These are phyloP conservation scores for Dreissena rostriformis DNA, from an alignment of 1,140 invertebrate genomes.

Conservation along the genomic window DNA sequence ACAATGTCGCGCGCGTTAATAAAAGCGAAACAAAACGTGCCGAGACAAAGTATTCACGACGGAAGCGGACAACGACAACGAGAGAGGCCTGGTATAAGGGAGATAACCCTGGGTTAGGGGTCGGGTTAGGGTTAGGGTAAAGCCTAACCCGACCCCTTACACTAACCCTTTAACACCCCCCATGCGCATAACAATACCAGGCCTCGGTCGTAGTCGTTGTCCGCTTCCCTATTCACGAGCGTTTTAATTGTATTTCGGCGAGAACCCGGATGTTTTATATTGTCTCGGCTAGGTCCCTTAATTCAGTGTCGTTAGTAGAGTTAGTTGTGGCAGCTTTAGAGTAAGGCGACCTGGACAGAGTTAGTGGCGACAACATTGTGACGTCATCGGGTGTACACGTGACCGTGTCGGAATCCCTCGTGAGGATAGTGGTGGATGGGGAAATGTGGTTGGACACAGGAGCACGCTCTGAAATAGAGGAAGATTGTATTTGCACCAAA, in stretches of 20 bases:
- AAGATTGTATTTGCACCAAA: no score
- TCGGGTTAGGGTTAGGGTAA: no score
- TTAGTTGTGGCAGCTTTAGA: background rate
- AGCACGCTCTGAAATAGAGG: slow-evolving; percentile 8
- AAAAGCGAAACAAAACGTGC: background rate
- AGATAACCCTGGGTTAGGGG: no score
- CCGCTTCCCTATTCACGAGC: no score
- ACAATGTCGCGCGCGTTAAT: background rate
- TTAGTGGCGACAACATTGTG: slow-evolving; percentile 1
- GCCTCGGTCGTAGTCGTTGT: no score
- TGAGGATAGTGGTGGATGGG: background rate
- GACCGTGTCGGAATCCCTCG: slow-evolving; percentile 28
- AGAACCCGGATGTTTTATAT: background rate
- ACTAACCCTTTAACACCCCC: no score
- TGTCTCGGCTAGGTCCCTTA: background rate
- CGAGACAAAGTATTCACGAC: background rate
- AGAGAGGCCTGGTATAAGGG: no score
- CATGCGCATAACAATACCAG: no score
- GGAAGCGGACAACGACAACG: no score
- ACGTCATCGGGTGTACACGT: slow-evolving; percentile 29
- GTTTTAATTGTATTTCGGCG: background rate
- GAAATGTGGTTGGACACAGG: background rate
- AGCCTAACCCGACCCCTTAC: no score
- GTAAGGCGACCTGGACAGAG: background rate
- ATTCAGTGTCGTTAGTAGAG: background rate